These are phyloP conservation scores for Nycticebus coucang DNA, from an alignment of 2,113 vertebrate species.

Conservation along the genomic window DNA sequence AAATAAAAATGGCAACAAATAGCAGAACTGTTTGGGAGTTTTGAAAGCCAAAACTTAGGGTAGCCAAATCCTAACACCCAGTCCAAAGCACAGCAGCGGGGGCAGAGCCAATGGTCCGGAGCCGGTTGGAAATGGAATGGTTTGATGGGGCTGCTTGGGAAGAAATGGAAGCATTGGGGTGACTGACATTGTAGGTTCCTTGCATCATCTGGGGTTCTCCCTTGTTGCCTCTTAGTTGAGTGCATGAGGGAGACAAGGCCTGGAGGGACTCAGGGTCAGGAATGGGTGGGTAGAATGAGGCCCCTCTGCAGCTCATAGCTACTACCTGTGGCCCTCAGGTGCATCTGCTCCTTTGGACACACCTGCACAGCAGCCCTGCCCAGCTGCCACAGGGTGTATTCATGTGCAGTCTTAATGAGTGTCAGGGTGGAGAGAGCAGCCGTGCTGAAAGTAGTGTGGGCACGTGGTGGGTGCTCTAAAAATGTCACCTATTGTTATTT, in stretches of 20 bases:
- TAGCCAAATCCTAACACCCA: neutral
- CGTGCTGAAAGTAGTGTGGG: neutral
- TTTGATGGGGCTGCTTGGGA: neutral
- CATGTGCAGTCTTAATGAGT: neutral
- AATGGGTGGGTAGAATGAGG: too few species aligned
- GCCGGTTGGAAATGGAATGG: neutral
- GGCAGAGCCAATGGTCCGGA: neutral
- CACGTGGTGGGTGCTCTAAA: neutral
- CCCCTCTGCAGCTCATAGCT: neutral
- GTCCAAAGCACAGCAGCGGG: neutral
- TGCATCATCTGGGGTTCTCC: neutral
- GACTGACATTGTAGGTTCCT: neutral
- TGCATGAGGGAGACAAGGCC: neutral
- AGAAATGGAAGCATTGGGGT: neutral
- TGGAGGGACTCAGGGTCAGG: neutral
- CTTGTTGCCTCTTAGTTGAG: neutral
- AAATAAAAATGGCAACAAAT: neutral
- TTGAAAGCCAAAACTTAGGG: neutral
- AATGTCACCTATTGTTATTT: neutral
- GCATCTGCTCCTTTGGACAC: neutral
- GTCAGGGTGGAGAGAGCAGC: neutral
- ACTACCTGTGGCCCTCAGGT: neutral
- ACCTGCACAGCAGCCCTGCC: neutral
- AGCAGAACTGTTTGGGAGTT: neutral
- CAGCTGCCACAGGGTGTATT: accelerated